A percentile compares a stretch with the other conserved stretches of the same genome.
phyloP scores from a whole-genome alignment of 2,888 invertebrate genomes.

The Caenorhabditis becei region DNA sequence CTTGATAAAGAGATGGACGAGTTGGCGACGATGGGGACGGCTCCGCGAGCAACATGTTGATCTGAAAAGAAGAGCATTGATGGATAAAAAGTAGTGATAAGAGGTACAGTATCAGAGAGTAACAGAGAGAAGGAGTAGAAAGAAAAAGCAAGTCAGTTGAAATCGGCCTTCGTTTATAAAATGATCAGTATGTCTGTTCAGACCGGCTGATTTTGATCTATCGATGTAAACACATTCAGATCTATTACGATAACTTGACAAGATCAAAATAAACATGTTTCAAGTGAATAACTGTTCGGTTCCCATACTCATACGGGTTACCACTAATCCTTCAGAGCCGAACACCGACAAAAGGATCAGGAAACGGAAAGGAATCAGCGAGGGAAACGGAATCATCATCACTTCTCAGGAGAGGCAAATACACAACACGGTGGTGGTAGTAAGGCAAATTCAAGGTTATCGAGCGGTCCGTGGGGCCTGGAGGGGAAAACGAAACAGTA shows the following conservation, averaged over 20 bases:
- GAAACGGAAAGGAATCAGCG: constrained; percentile 4
- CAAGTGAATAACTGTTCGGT: neutral
- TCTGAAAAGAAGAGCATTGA: neutral
- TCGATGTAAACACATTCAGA: constrained; percentile 27
- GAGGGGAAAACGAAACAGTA: constrained; percentile 5
- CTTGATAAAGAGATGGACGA: neutral
- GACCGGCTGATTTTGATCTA: constrained; percentile 8
- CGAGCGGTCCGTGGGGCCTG: constrained; percentile 46
- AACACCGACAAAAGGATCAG: neutral
- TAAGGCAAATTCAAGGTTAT: constrained; percentile 54
- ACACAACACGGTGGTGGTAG: constrained; percentile 16
- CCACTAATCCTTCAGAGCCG: constrained; percentile 3
- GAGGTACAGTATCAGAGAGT: neutral
- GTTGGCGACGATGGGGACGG: too few relatives aligned
- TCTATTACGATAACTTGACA: constrained; percentile 35
- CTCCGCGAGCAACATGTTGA: neutral
- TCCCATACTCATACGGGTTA: neutral
- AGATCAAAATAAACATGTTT: constrained; percentile 12
- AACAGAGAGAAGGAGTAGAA: neutral
- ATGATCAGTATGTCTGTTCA: constrained; percentile 5
- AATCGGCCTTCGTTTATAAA: neutral
- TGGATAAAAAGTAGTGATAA: neutral
- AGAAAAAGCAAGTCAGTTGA: neutral
- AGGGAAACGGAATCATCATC: constrained; percentile 10
- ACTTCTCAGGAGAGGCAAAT: constrained; percentile 20